A percentile compares a stretch with the other conserved stretches of the same genome.
Evolutionary conservation across 1,140 invertebrate species (phyloP).

Genomic region (Trichonephila clavata): DNA sequence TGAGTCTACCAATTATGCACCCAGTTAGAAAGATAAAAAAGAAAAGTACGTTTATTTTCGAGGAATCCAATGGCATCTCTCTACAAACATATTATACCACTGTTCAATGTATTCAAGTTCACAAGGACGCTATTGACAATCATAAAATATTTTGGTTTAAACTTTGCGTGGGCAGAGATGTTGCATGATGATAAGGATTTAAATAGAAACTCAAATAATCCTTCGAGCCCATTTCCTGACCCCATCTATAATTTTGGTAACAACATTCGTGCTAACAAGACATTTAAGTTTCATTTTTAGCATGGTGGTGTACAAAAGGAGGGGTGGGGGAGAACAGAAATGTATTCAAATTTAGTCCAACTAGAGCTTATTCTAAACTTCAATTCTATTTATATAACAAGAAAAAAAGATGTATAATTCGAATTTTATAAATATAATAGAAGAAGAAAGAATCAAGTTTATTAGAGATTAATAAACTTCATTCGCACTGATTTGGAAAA

Average conservation of each 20-base stretch:
- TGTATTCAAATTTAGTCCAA: no score
- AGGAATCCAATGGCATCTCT: background rate
- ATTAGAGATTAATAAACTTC: no score
- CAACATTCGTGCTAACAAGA: constrained; percentile 5
- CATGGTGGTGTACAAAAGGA: no score
- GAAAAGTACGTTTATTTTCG: background rate
- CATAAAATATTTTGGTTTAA: background rate
- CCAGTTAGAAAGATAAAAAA: background rate
- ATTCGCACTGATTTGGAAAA: no score
- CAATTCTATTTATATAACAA: no score
- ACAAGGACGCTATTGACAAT: background rate
- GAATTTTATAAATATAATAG: no score
- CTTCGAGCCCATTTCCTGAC: background rate
- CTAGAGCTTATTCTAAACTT: no score
- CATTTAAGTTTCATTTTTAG: background rate
- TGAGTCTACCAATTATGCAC: background rate
- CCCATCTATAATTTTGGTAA: background rate
- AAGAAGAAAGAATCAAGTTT: no score
- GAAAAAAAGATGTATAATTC: no score
- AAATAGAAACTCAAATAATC: background rate
- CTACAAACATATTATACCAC: background rate
- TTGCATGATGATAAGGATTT: background rate
- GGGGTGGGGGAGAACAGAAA: background rate
- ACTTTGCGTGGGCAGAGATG: background rate
- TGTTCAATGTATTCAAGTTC: background rate